A percentile compares a stretch with the other conserved stretches of the same genome.
Conservation (phyloP, 2,113 vertebrate genomes). For the Gymnobelideus leadbeateri region DNA sequence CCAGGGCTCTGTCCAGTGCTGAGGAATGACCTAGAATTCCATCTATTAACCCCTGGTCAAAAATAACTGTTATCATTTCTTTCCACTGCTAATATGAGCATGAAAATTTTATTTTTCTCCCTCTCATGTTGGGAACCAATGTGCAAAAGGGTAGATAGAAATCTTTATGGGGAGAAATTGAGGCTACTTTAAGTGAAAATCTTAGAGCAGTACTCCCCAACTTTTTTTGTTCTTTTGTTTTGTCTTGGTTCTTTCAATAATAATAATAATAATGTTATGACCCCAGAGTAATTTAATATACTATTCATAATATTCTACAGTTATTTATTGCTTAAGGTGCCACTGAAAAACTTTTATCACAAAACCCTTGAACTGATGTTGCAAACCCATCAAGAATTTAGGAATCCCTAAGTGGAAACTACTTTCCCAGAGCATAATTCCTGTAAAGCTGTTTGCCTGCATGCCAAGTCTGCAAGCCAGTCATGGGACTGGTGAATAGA, state of each 20-base stretch:
- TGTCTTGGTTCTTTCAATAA: neutral
- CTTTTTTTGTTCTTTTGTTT: neutral
- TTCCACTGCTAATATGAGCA: neutral
- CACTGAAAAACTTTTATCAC: neutral
- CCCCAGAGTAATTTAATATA: neutral
- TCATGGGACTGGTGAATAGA: neutral
- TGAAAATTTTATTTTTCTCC: slow-evolving; percentile 21
- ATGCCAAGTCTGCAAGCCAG: neutral
- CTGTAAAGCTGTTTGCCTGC: neutral
- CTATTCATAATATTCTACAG: neutral
- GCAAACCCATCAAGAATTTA: too few species aligned
- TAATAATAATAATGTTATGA: neutral
- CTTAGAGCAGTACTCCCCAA: neutral
- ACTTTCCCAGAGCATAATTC: neutral
- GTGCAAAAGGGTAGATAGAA: slow-evolving; percentile 8
- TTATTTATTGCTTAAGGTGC: neutral
- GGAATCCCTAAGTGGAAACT: neutral
- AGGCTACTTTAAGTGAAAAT: neutral
- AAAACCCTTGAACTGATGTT: neutral
- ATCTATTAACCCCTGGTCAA: neutral
- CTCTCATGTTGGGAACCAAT: neutral
- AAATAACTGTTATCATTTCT: slow-evolving; percentile 2
- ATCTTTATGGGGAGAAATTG: slow-evolving; percentile 18
- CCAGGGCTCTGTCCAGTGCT: neutral
- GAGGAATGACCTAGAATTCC: neutral